Evolutionary conservation across 2,797 vertebrate genomes (phyloP).

Genomic region (Pipistrellus pygmaeus): DNA sequence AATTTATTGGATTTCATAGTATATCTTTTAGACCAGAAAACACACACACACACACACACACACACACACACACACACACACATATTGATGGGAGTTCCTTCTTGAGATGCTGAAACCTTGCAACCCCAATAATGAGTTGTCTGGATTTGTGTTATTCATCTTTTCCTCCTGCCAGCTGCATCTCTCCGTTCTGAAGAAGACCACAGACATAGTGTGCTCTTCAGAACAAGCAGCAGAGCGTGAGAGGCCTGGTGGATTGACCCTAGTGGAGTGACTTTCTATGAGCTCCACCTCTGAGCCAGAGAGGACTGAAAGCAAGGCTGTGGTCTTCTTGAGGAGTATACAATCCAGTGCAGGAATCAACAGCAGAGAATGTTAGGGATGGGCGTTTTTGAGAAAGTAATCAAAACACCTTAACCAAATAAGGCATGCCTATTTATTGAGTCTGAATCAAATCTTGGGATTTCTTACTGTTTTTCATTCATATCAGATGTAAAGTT

Average conservation of each 20-base stretch:
- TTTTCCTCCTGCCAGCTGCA: neutral
- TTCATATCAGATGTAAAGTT: neutral
- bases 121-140: neutral
- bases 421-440: neutral
- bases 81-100: neutral
- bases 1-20: slow-evolving; percentile 29
- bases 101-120: slow-evolving; percentile 33
- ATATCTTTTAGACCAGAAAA: neutral
- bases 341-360: neutral
- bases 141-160: neutral
- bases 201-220: neutral
- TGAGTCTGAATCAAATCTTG: neutral
- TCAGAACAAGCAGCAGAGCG: neutral
- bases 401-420: neutral
- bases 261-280: neutral
- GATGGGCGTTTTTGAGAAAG: neutral
- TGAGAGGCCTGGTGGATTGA: neutral
- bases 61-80: neutral
- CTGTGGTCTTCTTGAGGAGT: neutral
- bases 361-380: neutral
- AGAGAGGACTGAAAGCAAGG: neutral
- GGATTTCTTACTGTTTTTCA: neutral
- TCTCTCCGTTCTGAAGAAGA: neutral
- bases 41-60: slow-evolving; percentile 23
- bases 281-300: neutral